A percentile compares a stretch with the other conserved stretches of the same genome.
Evolutionary conservation across 2,113 vertebrate genomes (phyloP).

Genomic region (Nyctereutes procyonoides): DNA sequence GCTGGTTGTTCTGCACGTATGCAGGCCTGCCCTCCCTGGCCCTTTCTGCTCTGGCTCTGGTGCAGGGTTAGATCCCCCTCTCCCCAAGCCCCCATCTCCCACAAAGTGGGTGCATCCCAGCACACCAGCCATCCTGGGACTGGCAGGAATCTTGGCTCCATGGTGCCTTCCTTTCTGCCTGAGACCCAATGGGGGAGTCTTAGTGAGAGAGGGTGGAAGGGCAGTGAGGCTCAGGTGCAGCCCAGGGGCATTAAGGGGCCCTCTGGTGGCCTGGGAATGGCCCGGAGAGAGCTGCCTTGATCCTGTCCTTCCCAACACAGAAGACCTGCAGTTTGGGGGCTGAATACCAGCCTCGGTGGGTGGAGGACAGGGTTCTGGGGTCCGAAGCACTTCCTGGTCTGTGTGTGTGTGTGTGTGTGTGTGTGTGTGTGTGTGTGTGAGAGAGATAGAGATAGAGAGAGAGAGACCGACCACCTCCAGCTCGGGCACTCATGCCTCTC

Average conservation of each 20-base stretch:
- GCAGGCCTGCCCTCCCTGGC: constrained; percentile 84
- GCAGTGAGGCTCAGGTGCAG: not conserved
- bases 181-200: not conserved
- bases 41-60: rapidly evolving
- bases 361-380: not conserved
- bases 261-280: not conserved
- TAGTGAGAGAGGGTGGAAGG: not conserved
- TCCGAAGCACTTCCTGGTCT: not conserved
- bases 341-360: not conserved
- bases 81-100: rapidly evolving
- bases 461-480: not conserved
- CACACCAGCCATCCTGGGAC: rapidly evolving
- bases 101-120: rapidly evolving
- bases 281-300: not conserved
- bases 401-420: not conserved
- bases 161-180: not conserved
- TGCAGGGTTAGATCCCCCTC: rapidly evolving
- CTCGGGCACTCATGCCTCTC: not conserved
- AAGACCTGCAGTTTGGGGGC: not conserved
- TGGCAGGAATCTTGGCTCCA: rapidly evolving
- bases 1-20: constrained; percentile 95
- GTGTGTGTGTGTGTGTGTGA: too few relatives aligned
- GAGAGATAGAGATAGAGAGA: too few relatives aligned
- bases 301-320: not conserved
- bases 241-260: rapidly evolving